Percentiles rank a stretch among this genome's conserved stretches.
phyloP scores from a whole-genome alignment of 2,113 vertebrate species.

The Mormoops blainvillei region DNA sequence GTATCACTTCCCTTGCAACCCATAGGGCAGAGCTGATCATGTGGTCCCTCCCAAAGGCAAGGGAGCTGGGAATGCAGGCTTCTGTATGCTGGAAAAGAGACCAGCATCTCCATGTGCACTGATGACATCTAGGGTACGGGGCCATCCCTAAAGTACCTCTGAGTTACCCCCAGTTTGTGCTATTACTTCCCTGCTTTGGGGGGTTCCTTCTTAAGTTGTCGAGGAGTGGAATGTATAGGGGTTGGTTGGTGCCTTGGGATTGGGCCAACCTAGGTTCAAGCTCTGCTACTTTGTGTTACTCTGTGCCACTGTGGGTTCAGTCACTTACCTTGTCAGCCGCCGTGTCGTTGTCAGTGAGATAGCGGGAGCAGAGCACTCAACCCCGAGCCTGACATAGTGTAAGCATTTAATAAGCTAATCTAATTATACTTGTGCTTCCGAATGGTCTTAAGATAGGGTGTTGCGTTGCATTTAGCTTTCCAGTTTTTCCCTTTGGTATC shows the following conservation, averaged over 20 bases:
- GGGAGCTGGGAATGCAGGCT: not conserved
- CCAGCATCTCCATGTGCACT: fast-evolving
- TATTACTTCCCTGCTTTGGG: not conserved
- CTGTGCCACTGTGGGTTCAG: not conserved
- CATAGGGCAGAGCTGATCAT: not conserved
- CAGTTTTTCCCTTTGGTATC: not conserved
- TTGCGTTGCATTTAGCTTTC: not conserved
- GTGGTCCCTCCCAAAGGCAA: not conserved
- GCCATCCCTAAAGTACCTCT: not conserved
- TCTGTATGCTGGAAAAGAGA: not conserved
- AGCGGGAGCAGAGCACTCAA: fast-evolving
- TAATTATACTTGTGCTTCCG: not conserved
- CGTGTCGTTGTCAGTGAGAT: not conserved
- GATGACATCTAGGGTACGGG: not conserved
- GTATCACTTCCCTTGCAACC: not conserved
- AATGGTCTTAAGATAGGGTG: not conserved
- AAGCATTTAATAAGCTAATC: not conserved
- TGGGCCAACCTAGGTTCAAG: not conserved
- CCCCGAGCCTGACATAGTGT: not conserved
- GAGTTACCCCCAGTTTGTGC: not conserved
- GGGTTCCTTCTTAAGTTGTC: not conserved
- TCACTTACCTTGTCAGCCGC: not conserved
- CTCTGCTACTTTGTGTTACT: not conserved
- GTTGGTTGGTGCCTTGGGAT: not conserved
- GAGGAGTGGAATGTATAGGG: not conserved